phyloP scores from a whole-genome alignment of 2,113 vertebrate genomes.

The Myotis lucifugus region DNA sequence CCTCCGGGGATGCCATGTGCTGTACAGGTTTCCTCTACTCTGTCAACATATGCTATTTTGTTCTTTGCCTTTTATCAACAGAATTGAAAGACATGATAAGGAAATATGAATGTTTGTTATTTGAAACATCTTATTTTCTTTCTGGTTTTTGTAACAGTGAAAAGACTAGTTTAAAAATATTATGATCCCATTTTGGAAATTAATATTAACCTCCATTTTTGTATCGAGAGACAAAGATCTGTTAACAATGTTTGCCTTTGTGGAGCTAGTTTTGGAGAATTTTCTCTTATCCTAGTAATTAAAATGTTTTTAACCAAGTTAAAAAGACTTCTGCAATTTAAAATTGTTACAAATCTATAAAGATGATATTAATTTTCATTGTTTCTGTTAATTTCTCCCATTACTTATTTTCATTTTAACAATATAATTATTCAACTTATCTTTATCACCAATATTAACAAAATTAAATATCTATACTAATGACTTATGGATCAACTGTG shows the following conservation, averaged over 20 bases:
- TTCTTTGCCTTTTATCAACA: slow-evolving; percentile 13
- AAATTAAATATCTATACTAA: neutral
- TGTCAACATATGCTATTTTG: neutral
- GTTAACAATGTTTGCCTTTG: neutral
- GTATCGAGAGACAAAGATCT: neutral
- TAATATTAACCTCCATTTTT: neutral
- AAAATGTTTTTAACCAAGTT: neutral
- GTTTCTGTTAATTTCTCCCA: neutral
- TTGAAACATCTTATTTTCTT: neutral
- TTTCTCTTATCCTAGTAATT: slow-evolving; percentile 15
- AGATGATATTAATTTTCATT: neutral
- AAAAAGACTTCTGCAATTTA: neutral
- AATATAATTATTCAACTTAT: slow-evolving; percentile 1
- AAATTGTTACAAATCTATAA: neutral
- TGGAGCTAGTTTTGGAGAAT: neutral
- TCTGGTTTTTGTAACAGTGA: neutral
- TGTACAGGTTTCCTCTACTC: neutral
- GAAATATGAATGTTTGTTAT: neutral
- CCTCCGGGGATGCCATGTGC: neutral
- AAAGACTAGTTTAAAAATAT: slow-evolving; percentile 22
- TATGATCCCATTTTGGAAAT: neutral
- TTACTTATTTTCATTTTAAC: neutral
- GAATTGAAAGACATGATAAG: neutral
- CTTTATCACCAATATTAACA: neutral
- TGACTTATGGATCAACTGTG: neutral